Base-by-base conservation (phyloP, 2,888 invertebrate genomes). In the Volucella inflata region DNA sequence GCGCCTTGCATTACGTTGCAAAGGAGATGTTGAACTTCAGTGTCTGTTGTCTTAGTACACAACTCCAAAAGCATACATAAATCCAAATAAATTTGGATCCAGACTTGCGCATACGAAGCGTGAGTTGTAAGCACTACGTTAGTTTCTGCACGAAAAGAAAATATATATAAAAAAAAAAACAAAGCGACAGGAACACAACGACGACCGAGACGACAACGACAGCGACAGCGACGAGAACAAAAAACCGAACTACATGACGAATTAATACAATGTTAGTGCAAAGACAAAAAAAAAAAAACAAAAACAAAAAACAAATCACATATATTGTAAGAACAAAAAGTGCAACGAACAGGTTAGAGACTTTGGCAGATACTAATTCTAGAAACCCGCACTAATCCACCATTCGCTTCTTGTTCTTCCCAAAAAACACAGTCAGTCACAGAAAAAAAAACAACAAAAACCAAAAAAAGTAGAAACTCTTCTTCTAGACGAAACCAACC, bases 11-110 rank as follows among this genome's bases (percentile, higher is more conserved):
- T 30, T 71, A 67, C 57, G 72, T 53, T 70, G 59, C 38, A 60
- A 77, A 30, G 30, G 55, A 67, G 65, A 83, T 83, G 67, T 78
- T 74, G 79, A 84, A 84, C 75, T 84, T 65, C 62, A 80, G 75
- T 80, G 85, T 81, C 68, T 85, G 64, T 77, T 77, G 80, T 76
- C 84, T 67, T 71, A 67, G 62, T 84, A 79, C 75, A 75, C 75
- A 76, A 64, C 75, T 79, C 64, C 50, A 38, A 59, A 80, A 55
- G 75, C 71, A 79, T 79, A 75, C 76, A 81, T 75, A 76, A 85
- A 81, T 77, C 67, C 72, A 85, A 85, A 81, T 68, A 68, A 72
- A 72, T 85, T 85, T 53, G 62, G 67, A 57, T 51, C 53, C 38
- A 77, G 72, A 38, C 85, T 46, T 85, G 85, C 85, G 85, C 85